Conservation (phyloP, 2,797 vertebrate genomes). For the Alca torda region DNA sequence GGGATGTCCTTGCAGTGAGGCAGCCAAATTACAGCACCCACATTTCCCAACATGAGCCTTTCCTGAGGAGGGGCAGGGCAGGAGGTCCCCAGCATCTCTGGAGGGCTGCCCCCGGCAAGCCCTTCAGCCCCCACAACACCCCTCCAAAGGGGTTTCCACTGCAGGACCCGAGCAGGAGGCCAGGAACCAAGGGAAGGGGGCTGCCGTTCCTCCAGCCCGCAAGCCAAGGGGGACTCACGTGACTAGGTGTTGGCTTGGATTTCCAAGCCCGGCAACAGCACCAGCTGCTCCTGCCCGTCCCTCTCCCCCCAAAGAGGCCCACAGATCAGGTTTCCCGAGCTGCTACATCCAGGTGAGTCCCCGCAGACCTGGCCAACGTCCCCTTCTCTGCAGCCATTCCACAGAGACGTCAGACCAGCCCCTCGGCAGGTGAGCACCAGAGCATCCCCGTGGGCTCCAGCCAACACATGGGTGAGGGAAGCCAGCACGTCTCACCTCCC, state of each 20-base stretch:
- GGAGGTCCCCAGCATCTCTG: background rate
- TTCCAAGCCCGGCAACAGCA: constrained; percentile 22
- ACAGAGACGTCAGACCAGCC: background rate
- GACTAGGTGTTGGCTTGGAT: constrained; percentile 40
- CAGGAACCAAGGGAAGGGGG: background rate
- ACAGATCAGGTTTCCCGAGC: constrained; percentile 12
- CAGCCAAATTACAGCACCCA: background rate
- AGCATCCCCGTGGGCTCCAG: accelerated
- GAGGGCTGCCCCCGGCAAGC: background rate
- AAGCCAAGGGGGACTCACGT: background rate
- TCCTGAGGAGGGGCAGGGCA: background rate
- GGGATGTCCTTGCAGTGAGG: background rate
- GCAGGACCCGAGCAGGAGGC: background rate
- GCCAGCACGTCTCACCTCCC: background rate
- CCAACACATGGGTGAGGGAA: accelerated
- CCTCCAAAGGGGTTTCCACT: background rate
- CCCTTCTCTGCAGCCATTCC: background rate
- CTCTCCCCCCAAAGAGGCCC: constrained; percentile 22
- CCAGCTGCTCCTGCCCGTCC: constrained; percentile 65
- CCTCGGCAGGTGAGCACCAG: background rate
- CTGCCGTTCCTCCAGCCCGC: background rate
- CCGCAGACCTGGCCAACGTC: background rate
- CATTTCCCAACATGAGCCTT: background rate
- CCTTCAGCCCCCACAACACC: background rate
- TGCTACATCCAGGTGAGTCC: constrained; percentile 10